These are phyloP conservation scores for Schlechtendalia chinensis DNA, from an alignment of 1,140 invertebrate genomes.

Conservation along the genomic window DNA sequence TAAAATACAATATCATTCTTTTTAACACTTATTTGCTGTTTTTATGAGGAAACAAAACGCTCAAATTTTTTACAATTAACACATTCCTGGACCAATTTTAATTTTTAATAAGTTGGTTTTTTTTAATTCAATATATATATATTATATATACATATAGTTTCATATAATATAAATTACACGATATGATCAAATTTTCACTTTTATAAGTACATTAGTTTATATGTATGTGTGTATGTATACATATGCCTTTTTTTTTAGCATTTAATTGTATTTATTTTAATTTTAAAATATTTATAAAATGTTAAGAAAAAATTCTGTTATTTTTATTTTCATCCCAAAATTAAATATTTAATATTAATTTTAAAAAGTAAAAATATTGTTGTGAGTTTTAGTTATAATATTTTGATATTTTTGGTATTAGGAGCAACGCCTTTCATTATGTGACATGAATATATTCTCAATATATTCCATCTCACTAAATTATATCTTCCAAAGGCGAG, in stretches of 20 bases:
- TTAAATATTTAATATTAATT: constrained; percentile 36
- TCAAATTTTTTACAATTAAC: constrained; percentile 40
- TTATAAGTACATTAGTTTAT: constrained; percentile 12
- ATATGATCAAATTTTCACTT: constrained; percentile 23
- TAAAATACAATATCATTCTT: constrained; percentile 18
- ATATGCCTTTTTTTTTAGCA: constrained; percentile 30
- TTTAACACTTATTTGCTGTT: constrained; percentile 18
- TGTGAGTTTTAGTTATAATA: constrained; percentile 40
- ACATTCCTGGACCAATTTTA: constrained; percentile 36
- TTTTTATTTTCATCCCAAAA: constrained; percentile 39
- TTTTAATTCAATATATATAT: background rate
- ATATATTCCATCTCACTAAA: constrained; percentile 10
- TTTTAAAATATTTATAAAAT: constrained; percentile 48
- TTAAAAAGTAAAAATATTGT: constrained; percentile 29
- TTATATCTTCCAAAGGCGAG: constrained; percentile 30
- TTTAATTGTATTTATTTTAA: constrained; percentile 47
- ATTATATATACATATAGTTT: constrained; percentile 3
- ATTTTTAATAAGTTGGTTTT: constrained; percentile 23
- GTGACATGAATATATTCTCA: constrained; percentile 15
- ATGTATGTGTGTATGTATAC: background rate
- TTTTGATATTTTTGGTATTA: constrained; percentile 42
- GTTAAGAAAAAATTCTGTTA: constrained; percentile 44
- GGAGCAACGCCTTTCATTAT: background rate
- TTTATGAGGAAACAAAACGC: constrained; percentile 34
- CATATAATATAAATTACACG: background rate